Evolutionary conservation across 2,888 invertebrate species (phyloP), one percentile per base, ranked within the genome.

Genomic region (Muscina levida): DNA sequence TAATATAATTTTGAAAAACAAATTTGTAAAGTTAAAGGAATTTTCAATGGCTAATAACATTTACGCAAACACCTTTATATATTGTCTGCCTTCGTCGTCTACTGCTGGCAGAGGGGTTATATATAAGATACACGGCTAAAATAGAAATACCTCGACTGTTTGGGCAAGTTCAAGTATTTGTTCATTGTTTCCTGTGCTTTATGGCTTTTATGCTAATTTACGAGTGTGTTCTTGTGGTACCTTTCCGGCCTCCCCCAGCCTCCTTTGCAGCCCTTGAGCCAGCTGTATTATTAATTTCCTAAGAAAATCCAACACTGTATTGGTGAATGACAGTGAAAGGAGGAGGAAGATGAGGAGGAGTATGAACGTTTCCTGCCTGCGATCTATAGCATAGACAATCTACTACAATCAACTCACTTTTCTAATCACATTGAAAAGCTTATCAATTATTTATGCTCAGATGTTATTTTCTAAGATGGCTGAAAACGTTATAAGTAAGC

Each of bases 361-460:
- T n/a, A n/a, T n/a, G n/a, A n/a, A n/a, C n/a, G 57, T 17, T 31
- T 59, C 59, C 10, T 59, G 17, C 11, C 31, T 31, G 8, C 17
- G n/a, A 6, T 48, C 48, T 57, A 11, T 39, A n/a, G 19, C 39
- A 42, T 13, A 3, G 62, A 17, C 62, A 62, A 62, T 51, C 53
- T 37, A 19, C 17, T 57, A 17, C 62, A 62, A 62, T 51, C 53
- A 24, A 19, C 17, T 57, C 19, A 22, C 24, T 56, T 17, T 72
- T 70, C 56, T 72, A 76, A 79, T 79, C 68, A 70, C 39, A 70
- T 70, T 79, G 68, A 68, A 79, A 72, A 53, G 57, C 68, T 72
- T 68, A 68, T 79, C 65, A 72, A 76, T 76, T 76, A 79, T 76
- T 79, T 65, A 72, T 39, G 51, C 67, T 57, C 11, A 51, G 39